Percentiles rank a stretch among this genome's conserved stretches.
Evolutionary conservation across 2,888 invertebrate genomes (phyloP).

Genomic region (Stenotaenia linearis): DNA sequence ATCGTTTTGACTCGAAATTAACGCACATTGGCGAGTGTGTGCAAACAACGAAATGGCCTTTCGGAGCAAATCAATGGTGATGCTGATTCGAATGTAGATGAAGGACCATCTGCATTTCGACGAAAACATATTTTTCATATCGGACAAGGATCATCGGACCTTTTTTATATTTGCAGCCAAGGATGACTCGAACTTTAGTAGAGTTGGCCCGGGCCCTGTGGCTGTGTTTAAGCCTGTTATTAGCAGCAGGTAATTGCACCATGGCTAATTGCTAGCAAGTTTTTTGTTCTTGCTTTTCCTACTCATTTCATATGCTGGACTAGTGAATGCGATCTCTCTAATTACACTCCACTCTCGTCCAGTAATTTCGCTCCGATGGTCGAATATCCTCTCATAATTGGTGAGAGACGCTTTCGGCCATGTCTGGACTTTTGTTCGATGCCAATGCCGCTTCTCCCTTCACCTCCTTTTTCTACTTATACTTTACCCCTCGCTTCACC

Average conservation of each 20-base stretch:
- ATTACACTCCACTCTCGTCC: conserved; percentile 28
- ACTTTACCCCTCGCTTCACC: not conserved
- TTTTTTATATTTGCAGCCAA: not conserved
- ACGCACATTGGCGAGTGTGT: not conserved
- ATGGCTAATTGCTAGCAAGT: conserved; percentile 30
- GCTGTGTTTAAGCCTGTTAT: conserved; percentile 30
- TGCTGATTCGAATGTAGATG: not conserved
- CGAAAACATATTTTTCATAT: not conserved
- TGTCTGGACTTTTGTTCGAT: conserved; percentile 17
- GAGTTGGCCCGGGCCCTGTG: not conserved
- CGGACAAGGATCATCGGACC: not conserved
- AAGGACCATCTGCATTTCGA: not conserved
- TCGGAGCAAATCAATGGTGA: conserved; percentile 6
- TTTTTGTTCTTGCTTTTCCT: conserved; percentile 32
- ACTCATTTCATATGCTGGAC: conserved; percentile 28
- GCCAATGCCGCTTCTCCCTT: not conserved
- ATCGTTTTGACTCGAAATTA: conserved; percentile 9
- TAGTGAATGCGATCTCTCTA: conserved; percentile 28
- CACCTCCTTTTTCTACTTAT: not conserved
- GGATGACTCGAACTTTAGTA: not conserved
- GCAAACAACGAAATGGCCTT: conserved; percentile 2
- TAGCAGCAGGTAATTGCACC: conserved; percentile 31
- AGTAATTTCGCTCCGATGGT: conserved; percentile 15
- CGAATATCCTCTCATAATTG: conserved; percentile 27
- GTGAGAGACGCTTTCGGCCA: conserved; percentile 26